Conservation (phyloP, 2,888 invertebrate species). For the Microchrysa polita region DNA sequence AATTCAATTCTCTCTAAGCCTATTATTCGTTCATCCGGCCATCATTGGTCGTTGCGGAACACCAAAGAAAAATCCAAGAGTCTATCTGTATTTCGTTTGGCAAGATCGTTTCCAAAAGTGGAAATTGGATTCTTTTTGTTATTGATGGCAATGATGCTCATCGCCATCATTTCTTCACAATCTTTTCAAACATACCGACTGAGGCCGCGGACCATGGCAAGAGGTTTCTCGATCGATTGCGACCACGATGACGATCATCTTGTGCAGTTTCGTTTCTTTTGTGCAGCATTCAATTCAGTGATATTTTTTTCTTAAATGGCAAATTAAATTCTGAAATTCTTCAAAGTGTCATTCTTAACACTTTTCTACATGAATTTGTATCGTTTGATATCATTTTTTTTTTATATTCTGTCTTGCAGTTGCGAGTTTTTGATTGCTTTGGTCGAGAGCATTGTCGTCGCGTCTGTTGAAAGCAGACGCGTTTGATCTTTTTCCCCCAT, state of each 20-base stretch:
- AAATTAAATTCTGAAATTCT: constrained; percentile 36
- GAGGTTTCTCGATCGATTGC: neutral
- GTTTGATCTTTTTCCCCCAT: neutral
- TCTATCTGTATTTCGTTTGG: neutral
- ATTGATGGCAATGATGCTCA: neutral
- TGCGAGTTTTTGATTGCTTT: constrained; percentile 12
- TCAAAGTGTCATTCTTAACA: constrained; percentile 50
- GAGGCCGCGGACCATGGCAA: too few relatives aligned
- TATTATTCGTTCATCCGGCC: too few relatives aligned
- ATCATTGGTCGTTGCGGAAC: too few relatives aligned
- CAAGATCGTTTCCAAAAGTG: constrained; percentile 1
- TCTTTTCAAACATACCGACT: too few relatives aligned
- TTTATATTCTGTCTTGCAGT: too few relatives aligned
- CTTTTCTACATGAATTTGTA: constrained; percentile 45
- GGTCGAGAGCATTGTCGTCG: neutral
- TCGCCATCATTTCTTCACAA: too few relatives aligned
- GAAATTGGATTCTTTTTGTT: constrained; percentile 20
- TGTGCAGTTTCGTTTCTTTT: neutral
- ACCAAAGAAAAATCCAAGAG: neutral
- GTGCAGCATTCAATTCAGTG: neutral
- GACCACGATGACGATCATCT: too few relatives aligned
- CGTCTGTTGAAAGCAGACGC: neutral
- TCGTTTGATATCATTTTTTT: constrained; percentile 6
- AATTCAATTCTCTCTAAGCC: too few relatives aligned
- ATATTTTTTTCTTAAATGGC: constrained; percentile 20